Evolutionary conservation across 2,113 vertebrate genomes (phyloP).

Genomic region (Phodopus roborovskii): DNA sequence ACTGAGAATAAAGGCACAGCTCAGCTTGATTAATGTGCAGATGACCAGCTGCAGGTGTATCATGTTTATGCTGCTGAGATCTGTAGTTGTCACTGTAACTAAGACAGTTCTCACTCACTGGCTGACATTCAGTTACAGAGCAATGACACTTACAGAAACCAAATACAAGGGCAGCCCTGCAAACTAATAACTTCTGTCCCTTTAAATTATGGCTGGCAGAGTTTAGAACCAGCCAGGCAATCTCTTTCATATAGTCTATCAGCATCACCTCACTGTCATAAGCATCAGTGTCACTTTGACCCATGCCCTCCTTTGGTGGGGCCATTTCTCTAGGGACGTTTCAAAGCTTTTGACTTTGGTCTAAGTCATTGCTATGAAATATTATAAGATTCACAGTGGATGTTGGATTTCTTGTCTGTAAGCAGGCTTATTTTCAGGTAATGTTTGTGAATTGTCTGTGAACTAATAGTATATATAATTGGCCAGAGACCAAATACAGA

Average conservation of each 20-base stretch:
- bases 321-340: background rate
- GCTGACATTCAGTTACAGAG: slow-evolving; percentile 61
- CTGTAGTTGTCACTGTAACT: slow-evolving; percentile 40
- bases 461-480: background rate
- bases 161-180: slow-evolving; percentile 67
- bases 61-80: slow-evolving; percentile 45
- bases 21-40: slow-evolving; percentile 56
- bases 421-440: slow-evolving; percentile 10
- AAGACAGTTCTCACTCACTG: slow-evolving; percentile 65
- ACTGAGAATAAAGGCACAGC: background rate
- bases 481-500: background rate
- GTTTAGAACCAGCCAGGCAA: slow-evolving; percentile 45
- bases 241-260: slow-evolving; percentile 64
- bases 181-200: slow-evolving; percentile 84
- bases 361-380: slow-evolving; percentile 43
- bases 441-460: background rate
- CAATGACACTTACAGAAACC: slow-evolving; percentile 43
- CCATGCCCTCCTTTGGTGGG: background rate
- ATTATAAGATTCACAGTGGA: background rate
- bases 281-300: background rate
- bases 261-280: slow-evolving; percentile 63
- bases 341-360: background rate
- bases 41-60: background rate
- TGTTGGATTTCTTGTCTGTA: background rate
- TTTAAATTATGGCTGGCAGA: slow-evolving; percentile 78